A percentile compares a stretch with the other conserved stretches of the same genome.
Conservation (phyloP, 2,797 vertebrate species). For the Chloroceryle inda region DNA sequence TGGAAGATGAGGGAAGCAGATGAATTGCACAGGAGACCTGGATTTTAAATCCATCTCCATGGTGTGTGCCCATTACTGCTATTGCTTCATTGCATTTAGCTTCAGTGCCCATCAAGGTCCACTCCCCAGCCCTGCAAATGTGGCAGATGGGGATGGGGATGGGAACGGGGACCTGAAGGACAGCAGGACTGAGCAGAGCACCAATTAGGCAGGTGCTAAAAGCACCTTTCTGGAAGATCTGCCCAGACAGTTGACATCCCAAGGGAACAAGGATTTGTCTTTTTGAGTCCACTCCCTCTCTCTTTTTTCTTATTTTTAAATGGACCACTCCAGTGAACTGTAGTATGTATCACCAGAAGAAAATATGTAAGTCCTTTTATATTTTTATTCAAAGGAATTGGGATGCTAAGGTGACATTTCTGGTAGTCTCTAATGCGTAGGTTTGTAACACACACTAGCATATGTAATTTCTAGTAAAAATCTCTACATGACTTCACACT, state of each 20-base stretch:
- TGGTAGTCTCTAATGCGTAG: neutral
- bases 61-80: neutral
- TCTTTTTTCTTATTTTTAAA: neutral
- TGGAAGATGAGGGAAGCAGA: neutral
- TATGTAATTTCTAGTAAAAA: neutral
- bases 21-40: neutral
- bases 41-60: neutral
- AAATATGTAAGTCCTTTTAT: neutral
- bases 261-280: neutral
- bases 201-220: neutral
- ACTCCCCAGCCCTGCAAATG: neutral
- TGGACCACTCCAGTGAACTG: neutral
- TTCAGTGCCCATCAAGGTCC: neutral
- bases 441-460: neutral
- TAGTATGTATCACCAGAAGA: neutral
- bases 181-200: neutral
- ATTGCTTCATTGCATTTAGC: neutral
- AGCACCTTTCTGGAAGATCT: neutral
- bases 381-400: neutral
- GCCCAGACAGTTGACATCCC: neutral
- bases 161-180: neutral
- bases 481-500: neutral
- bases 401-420: conserved; percentile 14
- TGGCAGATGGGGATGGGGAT: neutral
- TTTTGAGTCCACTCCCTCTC: neutral